These are phyloP conservation scores for Lepilemur ruficaudatus DNA, from an alignment of 2,797 vertebrate genomes.

Conservation along the genomic window DNA sequence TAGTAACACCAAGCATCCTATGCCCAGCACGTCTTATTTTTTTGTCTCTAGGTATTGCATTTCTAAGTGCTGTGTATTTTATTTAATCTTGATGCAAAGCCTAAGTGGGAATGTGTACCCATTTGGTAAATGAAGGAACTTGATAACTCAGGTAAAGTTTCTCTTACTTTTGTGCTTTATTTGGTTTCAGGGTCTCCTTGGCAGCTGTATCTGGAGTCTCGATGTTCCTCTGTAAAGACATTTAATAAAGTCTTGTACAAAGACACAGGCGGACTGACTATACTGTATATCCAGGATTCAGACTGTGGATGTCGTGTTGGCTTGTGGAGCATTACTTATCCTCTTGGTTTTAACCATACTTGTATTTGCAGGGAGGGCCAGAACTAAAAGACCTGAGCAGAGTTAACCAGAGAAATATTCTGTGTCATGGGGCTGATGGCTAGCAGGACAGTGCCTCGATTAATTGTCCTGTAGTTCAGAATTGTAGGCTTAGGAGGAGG, in stretches of 20 bases:
- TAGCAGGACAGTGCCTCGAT: background rate
- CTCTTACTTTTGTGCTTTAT: conserved; percentile 58
- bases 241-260: conserved; percentile 85
- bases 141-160: background rate
- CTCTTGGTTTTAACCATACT: background rate
- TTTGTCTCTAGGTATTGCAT: background rate
- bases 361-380: background rate
- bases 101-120: background rate
- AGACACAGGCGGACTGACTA: conserved; percentile 48
- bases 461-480: background rate
- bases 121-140: background rate
- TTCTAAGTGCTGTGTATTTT: background rate
- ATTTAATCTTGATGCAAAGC: background rate
- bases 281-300: conserved; percentile 13
- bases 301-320: background rate
- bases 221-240: conserved; percentile 58
- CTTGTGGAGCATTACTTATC: background rate
- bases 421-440: background rate
- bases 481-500: background rate
- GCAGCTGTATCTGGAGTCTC: conserved; percentile 69
- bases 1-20: background rate
- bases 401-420: background rate
- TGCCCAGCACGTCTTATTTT: too few relatives aligned
- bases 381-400: background rate
- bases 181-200: conserved; percentile 79